Conservation (phyloP, 1,140 invertebrate genomes). For the Drosophila pseudoobscura region DNA sequence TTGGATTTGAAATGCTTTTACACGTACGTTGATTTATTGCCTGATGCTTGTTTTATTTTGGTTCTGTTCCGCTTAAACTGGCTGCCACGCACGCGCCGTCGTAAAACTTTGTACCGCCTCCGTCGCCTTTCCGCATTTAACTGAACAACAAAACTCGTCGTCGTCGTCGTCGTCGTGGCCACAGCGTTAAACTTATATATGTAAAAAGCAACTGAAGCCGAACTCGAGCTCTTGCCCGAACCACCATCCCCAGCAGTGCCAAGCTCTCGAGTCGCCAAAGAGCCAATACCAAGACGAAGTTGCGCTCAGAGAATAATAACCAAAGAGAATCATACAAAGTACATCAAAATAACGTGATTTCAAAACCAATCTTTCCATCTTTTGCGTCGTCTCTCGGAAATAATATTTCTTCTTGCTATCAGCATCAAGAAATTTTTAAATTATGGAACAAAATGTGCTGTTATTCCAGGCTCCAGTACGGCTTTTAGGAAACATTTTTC, state of each 20-base stretch:
- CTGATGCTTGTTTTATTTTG: constrained; percentile 7
- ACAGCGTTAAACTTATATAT: constrained; percentile 45
- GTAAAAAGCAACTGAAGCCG: constrained; percentile 48
- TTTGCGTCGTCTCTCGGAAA: no score
- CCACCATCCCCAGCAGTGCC: background rate
- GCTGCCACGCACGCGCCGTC: constrained; percentile 7
- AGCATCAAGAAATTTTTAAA: no score
- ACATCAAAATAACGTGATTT: no score
- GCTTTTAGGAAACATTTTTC: no score
- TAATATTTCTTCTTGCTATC: no score
- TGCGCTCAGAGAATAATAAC: background rate
- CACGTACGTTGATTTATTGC: constrained; percentile 27
- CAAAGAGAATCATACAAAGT: background rate
- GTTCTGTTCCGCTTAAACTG: no score
- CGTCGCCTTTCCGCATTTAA: constrained; percentile 26
- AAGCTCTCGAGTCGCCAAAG: constrained; percentile 20
- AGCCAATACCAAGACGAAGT: constrained; percentile 31
- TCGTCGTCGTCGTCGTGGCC: constrained; percentile 13
- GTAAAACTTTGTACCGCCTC: constrained; percentile 30
- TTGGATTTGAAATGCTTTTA: constrained; percentile 6
- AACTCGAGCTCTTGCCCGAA: constrained; percentile 12
- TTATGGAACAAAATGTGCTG: no score
- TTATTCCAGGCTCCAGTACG: no score
- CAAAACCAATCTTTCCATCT: no score
- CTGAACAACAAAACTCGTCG: constrained; percentile 12